Conservation (phyloP, 1,140 invertebrate species). For the Drosophila parvula region DNA sequence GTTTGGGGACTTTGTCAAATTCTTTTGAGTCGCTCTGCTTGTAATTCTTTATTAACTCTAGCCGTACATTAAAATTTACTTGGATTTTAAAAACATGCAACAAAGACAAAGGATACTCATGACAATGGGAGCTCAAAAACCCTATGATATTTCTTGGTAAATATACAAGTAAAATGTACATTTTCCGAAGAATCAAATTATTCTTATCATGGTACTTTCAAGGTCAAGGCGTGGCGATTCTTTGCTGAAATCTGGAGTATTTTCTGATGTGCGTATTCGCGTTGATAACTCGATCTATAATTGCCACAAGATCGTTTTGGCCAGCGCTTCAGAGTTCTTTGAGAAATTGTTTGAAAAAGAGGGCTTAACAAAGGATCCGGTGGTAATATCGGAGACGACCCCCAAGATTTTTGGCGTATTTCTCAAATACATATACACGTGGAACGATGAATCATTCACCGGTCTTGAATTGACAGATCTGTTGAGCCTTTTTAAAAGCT, state of each 20-base stretch:
- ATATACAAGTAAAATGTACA: neutral
- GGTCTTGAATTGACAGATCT: neutral
- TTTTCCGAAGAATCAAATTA: neutral
- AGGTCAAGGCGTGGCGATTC: neutral
- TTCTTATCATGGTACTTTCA: neutral
- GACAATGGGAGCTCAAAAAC: too few relatives aligned
- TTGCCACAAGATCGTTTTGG: conserved; percentile 6
- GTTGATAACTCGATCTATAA: neutral
- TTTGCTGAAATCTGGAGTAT: neutral
- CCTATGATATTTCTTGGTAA: neutral
- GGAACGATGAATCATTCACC: neutral
- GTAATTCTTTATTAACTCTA: too few relatives aligned
- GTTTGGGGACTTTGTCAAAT: neutral
- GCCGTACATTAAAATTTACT: too few relatives aligned
- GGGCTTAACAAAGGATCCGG: neutral
- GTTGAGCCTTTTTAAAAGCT: neutral
- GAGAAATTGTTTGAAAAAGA: conserved; percentile 10
- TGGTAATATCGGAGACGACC: neutral
- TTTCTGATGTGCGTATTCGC: neutral
- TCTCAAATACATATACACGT: neutral
- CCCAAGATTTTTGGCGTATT: conserved; percentile 1
- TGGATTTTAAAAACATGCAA: too few relatives aligned
- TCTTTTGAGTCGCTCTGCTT: too few relatives aligned
- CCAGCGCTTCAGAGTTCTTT: conserved; percentile 8
- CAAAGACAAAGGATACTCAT: too few relatives aligned